Evolutionary conservation across 2,113 vertebrate species (phyloP).

Genomic region (Isichthys henryi): DNA sequence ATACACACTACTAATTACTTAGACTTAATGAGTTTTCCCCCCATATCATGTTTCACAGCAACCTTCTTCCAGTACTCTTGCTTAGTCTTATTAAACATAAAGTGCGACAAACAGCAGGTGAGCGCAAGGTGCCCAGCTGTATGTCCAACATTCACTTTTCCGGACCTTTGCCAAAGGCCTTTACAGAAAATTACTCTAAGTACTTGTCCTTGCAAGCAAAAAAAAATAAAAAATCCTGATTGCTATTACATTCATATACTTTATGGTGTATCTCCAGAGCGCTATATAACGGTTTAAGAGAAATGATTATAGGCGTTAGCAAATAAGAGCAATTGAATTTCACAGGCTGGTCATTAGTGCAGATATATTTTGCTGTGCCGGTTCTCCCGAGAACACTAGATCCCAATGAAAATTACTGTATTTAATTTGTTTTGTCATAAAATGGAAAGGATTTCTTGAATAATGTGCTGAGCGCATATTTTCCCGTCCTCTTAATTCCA

Average conservation of each 20-base stretch:
- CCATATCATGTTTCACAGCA: not conserved
- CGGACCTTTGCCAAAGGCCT: not conserved
- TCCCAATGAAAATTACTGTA: slow-evolving; percentile 18
- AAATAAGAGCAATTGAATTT: slow-evolving; percentile 21
- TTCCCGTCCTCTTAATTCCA: slow-evolving; percentile 12
- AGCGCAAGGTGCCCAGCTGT: not conserved
- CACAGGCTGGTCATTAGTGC: slow-evolving; percentile 12
- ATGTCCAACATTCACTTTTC: not conserved
- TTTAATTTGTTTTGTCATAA: slow-evolving; percentile 27
- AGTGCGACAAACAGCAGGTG: not conserved
- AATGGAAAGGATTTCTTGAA: slow-evolving; percentile 20
- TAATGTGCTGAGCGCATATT: slow-evolving; percentile 23
- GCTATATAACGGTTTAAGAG: not conserved
- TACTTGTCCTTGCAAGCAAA: not conserved
- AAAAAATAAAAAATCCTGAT: slow-evolving; percentile 10
- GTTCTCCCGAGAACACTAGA: slow-evolving; percentile 5
- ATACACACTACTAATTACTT: not conserved
- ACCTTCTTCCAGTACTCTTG: not conserved
- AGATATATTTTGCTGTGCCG: slow-evolving; percentile 15
- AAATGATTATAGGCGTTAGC: slow-evolving; percentile 17
- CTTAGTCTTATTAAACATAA: not conserved
- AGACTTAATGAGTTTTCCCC: not conserved
- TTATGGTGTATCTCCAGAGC: slow-evolving; percentile 10
- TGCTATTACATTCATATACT: slow-evolving; percentile 13
- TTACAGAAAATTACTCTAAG: not conserved